Percentiles rank a stretch among this genome's conserved stretches.
These are phyloP conservation scores for Exephanes ischioxanthus DNA, from an alignment of 2,888 invertebrate species.

Conservation along the genomic window DNA sequence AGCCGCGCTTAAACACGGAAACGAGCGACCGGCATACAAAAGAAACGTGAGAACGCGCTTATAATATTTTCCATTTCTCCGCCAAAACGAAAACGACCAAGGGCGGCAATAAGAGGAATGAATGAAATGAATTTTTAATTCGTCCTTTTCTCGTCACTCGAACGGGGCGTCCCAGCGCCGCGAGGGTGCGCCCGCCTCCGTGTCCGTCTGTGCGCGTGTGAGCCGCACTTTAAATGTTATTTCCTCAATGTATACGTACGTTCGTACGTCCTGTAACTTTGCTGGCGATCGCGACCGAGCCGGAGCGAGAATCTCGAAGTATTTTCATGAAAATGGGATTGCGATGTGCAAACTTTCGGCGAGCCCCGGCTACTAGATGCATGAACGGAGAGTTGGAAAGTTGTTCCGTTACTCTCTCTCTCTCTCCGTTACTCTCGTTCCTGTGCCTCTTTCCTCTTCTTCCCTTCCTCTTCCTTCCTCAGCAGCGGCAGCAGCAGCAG, in stretches of 20 bases:
- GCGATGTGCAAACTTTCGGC: conserved; percentile 64
- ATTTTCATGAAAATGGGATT: conserved; percentile 69
- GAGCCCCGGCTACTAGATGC: conserved; percentile 39
- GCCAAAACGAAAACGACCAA: neutral
- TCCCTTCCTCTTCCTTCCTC: conserved; percentile 8
- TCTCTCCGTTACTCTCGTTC: conserved; percentile 34
- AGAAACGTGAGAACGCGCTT: conserved; percentile 1
- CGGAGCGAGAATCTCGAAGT: conserved; percentile 63
- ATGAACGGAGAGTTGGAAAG: conserved; percentile 65
- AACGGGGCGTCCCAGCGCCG: conserved; percentile 2
- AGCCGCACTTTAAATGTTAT: conserved; percentile 54
- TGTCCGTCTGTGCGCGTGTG: conserved; percentile 18
- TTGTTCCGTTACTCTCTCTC: conserved; percentile 46
- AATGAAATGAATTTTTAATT: conserved; percentile 62
- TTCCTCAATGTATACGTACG: conserved; percentile 42
- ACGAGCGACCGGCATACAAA: conserved; percentile 13
- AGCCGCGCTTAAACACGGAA: neutral
- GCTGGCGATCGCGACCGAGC: conserved; percentile 41
- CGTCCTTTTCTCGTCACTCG: conserved; percentile 47
- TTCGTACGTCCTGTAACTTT: conserved; percentile 62
- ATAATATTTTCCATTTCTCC: conserved; percentile 6
- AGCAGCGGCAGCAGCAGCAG: neutral
- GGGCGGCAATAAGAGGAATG: neutral
- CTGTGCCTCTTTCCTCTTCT: neutral
- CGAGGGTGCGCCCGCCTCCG: neutral